Percentiles rank a stretch among this genome's conserved stretches.
Evolutionary conservation across 2,113 vertebrate species (phyloP).

Genomic region (Dryoscopus gambensis): DNA sequence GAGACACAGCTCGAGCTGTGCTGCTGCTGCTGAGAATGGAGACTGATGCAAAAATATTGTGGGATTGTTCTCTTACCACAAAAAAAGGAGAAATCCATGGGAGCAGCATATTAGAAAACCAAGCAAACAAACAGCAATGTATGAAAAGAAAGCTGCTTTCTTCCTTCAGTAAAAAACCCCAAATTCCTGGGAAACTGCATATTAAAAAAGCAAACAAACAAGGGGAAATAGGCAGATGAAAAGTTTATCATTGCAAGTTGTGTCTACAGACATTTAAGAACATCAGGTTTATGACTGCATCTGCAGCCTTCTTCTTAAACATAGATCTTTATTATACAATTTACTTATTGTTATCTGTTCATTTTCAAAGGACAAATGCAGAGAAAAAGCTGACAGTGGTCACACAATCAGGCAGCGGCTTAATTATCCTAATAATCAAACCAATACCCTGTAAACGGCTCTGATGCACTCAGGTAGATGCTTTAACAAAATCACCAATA

Average conservation of each 20-base stretch:
- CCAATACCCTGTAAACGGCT: neutral
- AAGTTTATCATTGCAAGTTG: neutral
- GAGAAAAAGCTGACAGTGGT: neutral
- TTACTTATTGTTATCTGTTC: neutral
- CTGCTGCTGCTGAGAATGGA: neutral
- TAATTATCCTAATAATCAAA: neutral
- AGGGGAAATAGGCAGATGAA: neutral
- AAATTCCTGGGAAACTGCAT: neutral
- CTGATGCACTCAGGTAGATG: neutral
- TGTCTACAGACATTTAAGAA: neutral
- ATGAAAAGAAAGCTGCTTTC: neutral
- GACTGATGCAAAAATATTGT: neutral
- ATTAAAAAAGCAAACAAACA: neutral
- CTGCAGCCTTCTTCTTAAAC: neutral
- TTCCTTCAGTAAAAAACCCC: neutral
- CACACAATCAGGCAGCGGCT: neutral
- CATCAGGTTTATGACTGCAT: neutral
- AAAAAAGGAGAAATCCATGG: neutral
- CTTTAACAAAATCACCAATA: neutral
- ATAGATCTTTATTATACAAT: neutral
- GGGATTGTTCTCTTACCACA: neutral
- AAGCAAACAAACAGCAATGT: neutral
- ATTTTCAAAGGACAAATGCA: neutral
- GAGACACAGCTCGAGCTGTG: neutral
- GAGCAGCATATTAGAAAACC: neutral